phyloP scores from a whole-genome alignment of 1,140 invertebrate genomes.

The Goniozus legneri region DNA sequence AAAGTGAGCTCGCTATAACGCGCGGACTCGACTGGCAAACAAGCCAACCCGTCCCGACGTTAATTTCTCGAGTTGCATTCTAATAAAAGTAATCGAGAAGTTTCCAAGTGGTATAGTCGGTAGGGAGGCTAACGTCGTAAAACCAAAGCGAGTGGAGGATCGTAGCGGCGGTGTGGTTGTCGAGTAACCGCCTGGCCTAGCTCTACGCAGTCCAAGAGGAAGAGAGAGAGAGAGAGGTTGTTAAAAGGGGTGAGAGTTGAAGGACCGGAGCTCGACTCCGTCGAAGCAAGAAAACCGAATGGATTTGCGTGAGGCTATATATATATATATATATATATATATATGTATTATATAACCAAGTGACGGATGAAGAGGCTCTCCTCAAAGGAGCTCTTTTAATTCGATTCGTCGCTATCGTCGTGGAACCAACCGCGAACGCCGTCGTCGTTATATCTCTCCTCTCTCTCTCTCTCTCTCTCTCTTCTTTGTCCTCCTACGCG shows the following conservation, averaged over 20 bases:
- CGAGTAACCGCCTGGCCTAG: no score
- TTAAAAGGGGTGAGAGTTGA: slow-evolving; percentile 10
- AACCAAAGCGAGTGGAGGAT: slow-evolving; percentile 10
- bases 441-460: slow-evolving; percentile 9
- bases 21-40: slow-evolving; percentile 22
- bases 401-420: no score
- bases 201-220: no score
- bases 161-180: no score
- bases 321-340: no score
- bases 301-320: no score
- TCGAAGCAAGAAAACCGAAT: not conserved
- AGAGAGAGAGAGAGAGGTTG: slow-evolving; percentile 11
- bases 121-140: slow-evolving; percentile 37
- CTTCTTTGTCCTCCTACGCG: not conserved
- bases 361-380: no score
- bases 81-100: slow-evolving; percentile 41
- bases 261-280: not conserved
- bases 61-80: slow-evolving; percentile 34
- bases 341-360: no score
- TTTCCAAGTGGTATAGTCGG: no score
- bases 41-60: slow-evolving; percentile 23
- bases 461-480: not conserved
- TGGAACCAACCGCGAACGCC: no score
- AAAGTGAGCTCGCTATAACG: no score
- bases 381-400: no score